Base-by-base conservation (phyloP, 2,797 vertebrate genomes). In the Chaenodraco wilsoni region DNA sequence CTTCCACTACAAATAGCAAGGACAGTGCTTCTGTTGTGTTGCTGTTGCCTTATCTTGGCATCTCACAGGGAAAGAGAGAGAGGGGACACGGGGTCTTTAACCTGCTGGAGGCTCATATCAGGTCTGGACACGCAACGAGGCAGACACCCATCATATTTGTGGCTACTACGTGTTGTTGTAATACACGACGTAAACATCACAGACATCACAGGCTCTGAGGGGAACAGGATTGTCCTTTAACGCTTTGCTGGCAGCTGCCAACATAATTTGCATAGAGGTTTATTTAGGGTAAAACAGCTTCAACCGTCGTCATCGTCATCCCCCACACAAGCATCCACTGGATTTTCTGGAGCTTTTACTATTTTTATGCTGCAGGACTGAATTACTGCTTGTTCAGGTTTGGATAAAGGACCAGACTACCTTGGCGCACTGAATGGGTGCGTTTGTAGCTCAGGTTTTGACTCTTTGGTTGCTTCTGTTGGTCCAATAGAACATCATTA, bases 201-300 rank as follows among this genome's bases (percentile, higher is more conserved):
- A 59, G 33, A 12, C 27, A 27, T 27, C 27, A 27, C 12, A 8
- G 43, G 13, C 31, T 54, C 4, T 10, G 45, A 23, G 3, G 40
- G 33, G 57, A 67, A 9, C 54, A 16, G 68, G 46, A 7, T 2
- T 43, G 60, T 31, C 21, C 27, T 60, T 44, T 31, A 51, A 70
- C 58, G 66, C 51, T 49, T 3, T 15, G 44, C 66, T n/a, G 31
- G 55, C 61, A 57, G 75, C 62, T 74, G 70, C 40, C 44, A 8
- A 17, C 63, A 33, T 8, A 0, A 79, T 89, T 88, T 89, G 84
- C 85, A 84, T 82, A 11, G 27, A 8, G 17, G 57, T 57, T 86
- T 88, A 37, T 84, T 89, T 74, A 21, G 61, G 72, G 79, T 19
- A 14, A 84, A 89, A 84, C 84, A 74, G 64, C 2, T 57, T 65